phyloP scores from a whole-genome alignment of 2,797 vertebrate genomes.

The Enteromius viviparus region DNA sequence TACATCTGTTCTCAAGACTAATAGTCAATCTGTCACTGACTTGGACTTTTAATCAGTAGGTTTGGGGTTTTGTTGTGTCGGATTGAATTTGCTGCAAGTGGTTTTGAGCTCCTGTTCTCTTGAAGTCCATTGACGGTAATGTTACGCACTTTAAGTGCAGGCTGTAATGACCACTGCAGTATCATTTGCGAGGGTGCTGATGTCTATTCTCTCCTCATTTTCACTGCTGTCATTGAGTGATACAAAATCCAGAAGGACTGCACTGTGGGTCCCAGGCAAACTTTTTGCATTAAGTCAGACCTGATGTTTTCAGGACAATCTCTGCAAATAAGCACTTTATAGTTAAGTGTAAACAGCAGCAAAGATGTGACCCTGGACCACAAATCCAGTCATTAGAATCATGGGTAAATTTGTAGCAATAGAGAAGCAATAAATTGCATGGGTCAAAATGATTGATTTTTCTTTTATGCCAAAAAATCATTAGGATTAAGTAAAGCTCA shows the following conservation, averaged over 20 bases:
- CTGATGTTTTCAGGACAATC: background rate
- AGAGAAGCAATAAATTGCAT: background rate
- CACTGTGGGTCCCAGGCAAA: background rate
- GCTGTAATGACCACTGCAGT: conserved; percentile 41
- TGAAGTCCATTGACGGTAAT: background rate
- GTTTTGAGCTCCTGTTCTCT: conserved; percentile 13
- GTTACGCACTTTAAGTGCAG: conserved; percentile 15
- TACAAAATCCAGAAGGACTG: background rate
- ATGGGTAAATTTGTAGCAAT: background rate
- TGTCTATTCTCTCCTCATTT: conserved; percentile 20
- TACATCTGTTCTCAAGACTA: conserved; percentile 12
- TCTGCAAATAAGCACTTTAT: conserved; percentile 52
- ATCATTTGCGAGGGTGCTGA: conserved; percentile 26
- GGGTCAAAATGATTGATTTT: background rate
- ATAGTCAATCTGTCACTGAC: conserved; percentile 3
- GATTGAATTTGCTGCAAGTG: conserved; percentile 1
- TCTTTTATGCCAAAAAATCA: background rate
- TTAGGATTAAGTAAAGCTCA: background rate
- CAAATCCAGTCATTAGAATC: background rate
- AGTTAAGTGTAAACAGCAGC: conserved; percentile 2
- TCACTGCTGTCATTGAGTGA: conserved; percentile 14
- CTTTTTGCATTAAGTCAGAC: background rate
- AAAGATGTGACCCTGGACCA: background rate
- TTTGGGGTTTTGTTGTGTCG: background rate
- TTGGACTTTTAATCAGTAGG: background rate